Conservation (phyloP, 2,888 invertebrate species). For the Archaeoteleia sp. region DNA sequence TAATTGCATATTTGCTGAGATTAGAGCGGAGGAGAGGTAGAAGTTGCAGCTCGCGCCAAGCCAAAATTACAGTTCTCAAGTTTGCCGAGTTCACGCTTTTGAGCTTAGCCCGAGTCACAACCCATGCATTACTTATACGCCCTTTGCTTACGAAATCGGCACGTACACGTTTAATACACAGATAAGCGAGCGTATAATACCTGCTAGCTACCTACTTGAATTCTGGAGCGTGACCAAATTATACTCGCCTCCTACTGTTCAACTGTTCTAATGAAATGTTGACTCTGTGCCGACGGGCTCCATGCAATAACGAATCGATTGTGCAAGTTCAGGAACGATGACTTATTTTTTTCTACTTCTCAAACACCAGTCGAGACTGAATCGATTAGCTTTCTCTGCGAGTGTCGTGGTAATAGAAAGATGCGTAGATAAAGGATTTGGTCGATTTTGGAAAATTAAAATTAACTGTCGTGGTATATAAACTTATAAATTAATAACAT, state of each 20-base stretch:
- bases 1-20: background rate
- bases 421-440: too few species aligned
- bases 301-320: conserved; percentile 31
- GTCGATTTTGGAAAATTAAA: too few species aligned
- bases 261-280: conserved; percentile 46
- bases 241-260: conserved; percentile 45
- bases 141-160: conserved; percentile 50
- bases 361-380: too few species aligned
- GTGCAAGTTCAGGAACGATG: conserved; percentile 13
- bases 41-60: background rate
- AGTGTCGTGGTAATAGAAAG: too few species aligned
- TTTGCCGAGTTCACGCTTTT: conserved; percentile 30
- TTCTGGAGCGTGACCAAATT: conserved; percentile 51
- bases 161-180: conserved; percentile 36
- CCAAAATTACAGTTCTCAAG: conserved; percentile 36
- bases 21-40: background rate
- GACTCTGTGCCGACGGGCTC: conserved; percentile 21
- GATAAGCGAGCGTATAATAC: conserved; percentile 31
- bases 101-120: conserved; percentile 26
- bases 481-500: too few species aligned
- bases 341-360: conserved; percentile 6
- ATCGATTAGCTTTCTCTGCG: too few species aligned
- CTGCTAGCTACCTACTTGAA: conserved; percentile 43
- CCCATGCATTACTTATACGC: conserved; percentile 36
- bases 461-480: too few species aligned